Evolutionary conservation across 37 sponge, comb jelly and placozoan genomes (phyloP).

Genomic region (Lycopodina hypogea): DNA sequence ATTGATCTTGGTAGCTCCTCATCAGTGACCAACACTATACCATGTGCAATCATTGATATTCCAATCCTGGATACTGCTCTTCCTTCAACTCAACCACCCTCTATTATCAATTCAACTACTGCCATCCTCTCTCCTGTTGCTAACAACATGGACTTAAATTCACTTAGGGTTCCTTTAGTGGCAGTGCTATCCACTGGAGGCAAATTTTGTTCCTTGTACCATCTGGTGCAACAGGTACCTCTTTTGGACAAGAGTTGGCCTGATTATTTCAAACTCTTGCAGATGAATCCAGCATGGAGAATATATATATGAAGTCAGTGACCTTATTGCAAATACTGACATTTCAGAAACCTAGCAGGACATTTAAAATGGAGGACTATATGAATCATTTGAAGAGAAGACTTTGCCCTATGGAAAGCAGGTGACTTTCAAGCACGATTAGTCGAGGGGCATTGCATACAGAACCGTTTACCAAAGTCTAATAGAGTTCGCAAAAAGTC

Average conservation of each 20-base stretch:
- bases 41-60: no score
- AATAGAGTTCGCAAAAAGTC: not conserved
- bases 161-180: not conserved
- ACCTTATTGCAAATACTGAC: constrained; percentile 14
- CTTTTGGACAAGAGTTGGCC: constrained; percentile 24
- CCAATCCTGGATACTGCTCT: no score
- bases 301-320: constrained; percentile 27
- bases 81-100: no score
- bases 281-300: constrained; percentile 26
- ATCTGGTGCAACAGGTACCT: constrained; percentile 6
- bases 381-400: constrained; percentile 17
- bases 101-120: no score
- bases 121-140: no score
- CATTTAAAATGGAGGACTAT: constrained; percentile 14
- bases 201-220: constrained; percentile 15
- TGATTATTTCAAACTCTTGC: constrained; percentile 18
- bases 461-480: not conserved
- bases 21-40: no score
- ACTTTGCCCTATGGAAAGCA: constrained; percentile 22
- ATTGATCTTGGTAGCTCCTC: no score
- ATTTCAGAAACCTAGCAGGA: constrained; percentile 30
- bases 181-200: constrained; percentile 25
- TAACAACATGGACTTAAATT: constrained; percentile 1
- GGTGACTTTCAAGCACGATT: constrained; percentile 17
- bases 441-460: constrained; percentile 24